Base-by-base conservation (phyloP, 2,113 vertebrate species). In the Chionis minor region DNA sequence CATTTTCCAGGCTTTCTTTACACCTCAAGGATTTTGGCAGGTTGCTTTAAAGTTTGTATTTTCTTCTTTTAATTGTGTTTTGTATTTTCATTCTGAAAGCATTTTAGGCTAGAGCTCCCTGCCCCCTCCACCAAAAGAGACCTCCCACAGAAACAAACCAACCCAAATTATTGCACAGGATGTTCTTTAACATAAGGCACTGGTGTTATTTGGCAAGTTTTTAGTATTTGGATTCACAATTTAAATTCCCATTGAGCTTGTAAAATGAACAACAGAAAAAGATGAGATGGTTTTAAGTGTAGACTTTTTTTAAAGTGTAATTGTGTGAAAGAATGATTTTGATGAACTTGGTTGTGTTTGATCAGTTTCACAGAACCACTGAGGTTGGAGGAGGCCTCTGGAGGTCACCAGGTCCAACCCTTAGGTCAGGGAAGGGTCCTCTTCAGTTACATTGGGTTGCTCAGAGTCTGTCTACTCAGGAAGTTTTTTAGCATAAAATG, bases 111-210 rank as follows among this genome's bases (percentile, higher is more conserved):
- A 33, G 9, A 56, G 19, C 14, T 88, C 8, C 32, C 28, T 19
- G 38, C 7, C 9, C 7, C 2, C 4, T 27, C 42, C 14, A 20
- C 6, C 5, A 12, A 30, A 84, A 81, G 18, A 24, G 23, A 28
- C 13, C 5, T 5, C 3, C 5, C 20, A 6, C 6, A 0, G 0
- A 61, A 92, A 51, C 4, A 72, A 51, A 66, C 27, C 11, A 69
- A 40, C 40, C 3, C 14, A 67, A 51, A 27, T 89, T 54, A 77
- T 23, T 87, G 21, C 78, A 75, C 8, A 11, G 23, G 69, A 24
- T 58, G 33, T 69, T 62, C 15, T 81, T 87, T 54, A 78, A 33
- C 24, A 3, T 70, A 52, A 63, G 27, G 32, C 9, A 47, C 52
- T 6, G 12, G 4, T 4, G 3, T 85, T 79, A 49, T 33, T 91